Percentiles rank a stretch among this genome's conserved stretches.
Conservation (phyloP, 2,797 vertebrate genomes). For the Danionella dracula region DNA sequence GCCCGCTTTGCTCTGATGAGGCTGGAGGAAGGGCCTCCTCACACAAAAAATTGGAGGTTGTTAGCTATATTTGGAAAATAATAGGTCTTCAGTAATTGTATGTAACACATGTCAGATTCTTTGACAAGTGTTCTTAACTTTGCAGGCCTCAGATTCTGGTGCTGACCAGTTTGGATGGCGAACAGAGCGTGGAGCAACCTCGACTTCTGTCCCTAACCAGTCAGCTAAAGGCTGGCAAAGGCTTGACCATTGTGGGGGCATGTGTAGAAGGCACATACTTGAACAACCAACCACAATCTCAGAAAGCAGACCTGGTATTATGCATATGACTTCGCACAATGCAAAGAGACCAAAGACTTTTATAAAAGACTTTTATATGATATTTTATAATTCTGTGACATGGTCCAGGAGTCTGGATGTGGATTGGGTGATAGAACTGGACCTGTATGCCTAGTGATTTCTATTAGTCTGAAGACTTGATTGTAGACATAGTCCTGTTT, state of each 20-base stretch:
- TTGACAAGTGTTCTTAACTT: not conserved
- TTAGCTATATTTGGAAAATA: not conserved
- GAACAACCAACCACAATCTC: constrained; percentile 81
- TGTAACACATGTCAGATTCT: not conserved
- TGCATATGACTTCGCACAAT: too few species aligned
- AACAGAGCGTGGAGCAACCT: constrained; percentile 91
- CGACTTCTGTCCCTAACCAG: constrained; percentile 91
- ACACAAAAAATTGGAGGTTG: constrained; percentile 98
- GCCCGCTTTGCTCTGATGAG: constrained; percentile 90
- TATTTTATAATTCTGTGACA: too few species aligned
- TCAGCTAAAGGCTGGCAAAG: constrained; percentile 96
- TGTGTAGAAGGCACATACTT: constrained; percentile 90
- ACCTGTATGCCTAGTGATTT: too few species aligned
- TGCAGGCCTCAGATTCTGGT: constrained; percentile 91
- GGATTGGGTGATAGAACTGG: too few species aligned
- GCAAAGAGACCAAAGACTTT: too few species aligned
- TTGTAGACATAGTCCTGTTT: too few species aligned
- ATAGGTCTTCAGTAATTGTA: not conserved
- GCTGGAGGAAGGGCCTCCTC: constrained; percentile 91
- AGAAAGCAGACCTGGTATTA: constrained; percentile 87
- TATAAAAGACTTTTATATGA: too few species aligned
- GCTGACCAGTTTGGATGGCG: constrained; percentile 83
- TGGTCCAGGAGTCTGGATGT: too few species aligned
- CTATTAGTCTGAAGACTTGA: too few species aligned
- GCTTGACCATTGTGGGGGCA: constrained; percentile 92